A percentile compares a stretch with the other conserved stretches of the same genome.
These are phyloP conservation scores for Bujurquina vittata DNA, from an alignment of 2,113 vertebrate species.

Conservation along the genomic window DNA sequence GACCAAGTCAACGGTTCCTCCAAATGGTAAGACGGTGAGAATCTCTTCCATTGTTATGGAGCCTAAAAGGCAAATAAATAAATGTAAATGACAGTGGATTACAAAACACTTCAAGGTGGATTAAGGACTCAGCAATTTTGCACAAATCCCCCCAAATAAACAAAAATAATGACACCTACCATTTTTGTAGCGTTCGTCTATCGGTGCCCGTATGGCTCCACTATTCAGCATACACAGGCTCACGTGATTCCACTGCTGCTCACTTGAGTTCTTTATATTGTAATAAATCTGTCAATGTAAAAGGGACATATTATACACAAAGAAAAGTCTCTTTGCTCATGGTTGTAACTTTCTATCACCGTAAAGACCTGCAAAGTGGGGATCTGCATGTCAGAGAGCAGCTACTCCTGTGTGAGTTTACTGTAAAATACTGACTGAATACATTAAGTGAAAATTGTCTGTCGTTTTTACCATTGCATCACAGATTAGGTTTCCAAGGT, in stretches of 20 bases:
- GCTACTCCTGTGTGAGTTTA: background rate
- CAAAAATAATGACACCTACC: conserved; percentile 69
- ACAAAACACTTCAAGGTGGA: background rate
- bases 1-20: conserved; percentile 87
- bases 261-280: conserved; percentile 80
- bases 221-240: conserved; percentile 89
- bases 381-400: background rate
- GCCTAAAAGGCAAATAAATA: conserved; percentile 72
- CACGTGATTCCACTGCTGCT: conserved; percentile 88
- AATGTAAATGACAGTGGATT: background rate
- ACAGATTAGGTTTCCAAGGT: conserved; percentile 93
- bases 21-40: conserved; percentile 88
- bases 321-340: background rate
- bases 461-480: conserved; percentile 87
- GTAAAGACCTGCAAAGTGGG: background rate
- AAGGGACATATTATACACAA: background rate
- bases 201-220: conserved; percentile 85
- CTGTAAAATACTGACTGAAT: background rate
- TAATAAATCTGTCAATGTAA: conserved; percentile 82
- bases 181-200: conserved; percentile 84
- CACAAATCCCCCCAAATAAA: background rate
- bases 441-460: background rate
- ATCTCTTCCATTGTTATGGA: conserved; percentile 89
- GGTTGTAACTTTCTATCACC: background rate
- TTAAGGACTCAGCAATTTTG: background rate